Evolutionary conservation across 2,888 invertebrate genomes (phyloP), one percentile per base, ranked within the genome.

Genomic region (Cenopis cana): DNA sequence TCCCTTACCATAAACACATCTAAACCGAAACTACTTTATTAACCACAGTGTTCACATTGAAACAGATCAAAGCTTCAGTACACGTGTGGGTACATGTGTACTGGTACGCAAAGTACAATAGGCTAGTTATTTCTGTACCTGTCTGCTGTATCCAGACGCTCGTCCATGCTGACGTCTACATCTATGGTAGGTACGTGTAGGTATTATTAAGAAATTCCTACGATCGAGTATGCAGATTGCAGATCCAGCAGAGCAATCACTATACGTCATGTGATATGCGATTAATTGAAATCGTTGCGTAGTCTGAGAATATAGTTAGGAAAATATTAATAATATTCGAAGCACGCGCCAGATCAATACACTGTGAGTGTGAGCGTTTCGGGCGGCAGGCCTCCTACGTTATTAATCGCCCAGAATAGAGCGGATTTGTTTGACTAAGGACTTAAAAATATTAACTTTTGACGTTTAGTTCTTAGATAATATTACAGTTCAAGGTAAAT

Each of bases 51-150:
- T 57, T 59, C 38, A 61, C 72, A 62, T 54, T 50, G 72, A 55
- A 73, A 20, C 66, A 73, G 66, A 73, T 73, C 69, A 73, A 73
- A 73, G 69, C 57, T 67, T 60, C 50, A 18, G 18, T 20, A 18
- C 33, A 55, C 68, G 17, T 67, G 49, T 54, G 6, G 33, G 29
- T 50, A 52, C 12, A n/a, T 62, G 82, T 81, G 82, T 79, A 81
- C 82, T 82, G 82, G 79, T 79, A 76, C 18, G 85, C 84, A 82
- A 78, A 82, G 76, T 79, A 89, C 89, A 89, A 91, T 90, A 90
- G 91, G 89, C 88, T 86, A 89, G 75, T 87, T 91, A 91, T 91
- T 91, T 91, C 81, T 83, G 85, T 83, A 77, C 81, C 76, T 67
- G 87, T 85, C 89, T 87, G 81, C 82, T 75, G 79, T 80, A 81